These are phyloP conservation scores for Typhlichthys subterraneus DNA, from an alignment of 2,797 vertebrate species.

Conservation along the genomic window DNA sequence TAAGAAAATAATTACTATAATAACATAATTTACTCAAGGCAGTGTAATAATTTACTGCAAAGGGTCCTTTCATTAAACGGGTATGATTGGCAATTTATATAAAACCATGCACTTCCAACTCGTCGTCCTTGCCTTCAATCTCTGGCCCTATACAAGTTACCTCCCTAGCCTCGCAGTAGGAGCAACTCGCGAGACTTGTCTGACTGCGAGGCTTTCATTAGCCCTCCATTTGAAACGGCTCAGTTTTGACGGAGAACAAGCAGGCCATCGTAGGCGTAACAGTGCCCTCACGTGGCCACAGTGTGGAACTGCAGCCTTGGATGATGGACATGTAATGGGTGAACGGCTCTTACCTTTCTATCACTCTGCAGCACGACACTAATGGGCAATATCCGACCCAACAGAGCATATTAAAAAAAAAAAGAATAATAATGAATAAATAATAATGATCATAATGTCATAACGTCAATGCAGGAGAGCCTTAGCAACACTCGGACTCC, in stretches of 20 bases:
- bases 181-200: too few relatives aligned
- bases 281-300: conserved; percentile 72
- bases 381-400: conserved; percentile 34
- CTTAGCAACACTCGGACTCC: conserved; percentile 34
- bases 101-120: too few relatives aligned
- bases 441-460: conserved; percentile 17
- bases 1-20: background rate
- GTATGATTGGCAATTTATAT: too few relatives aligned
- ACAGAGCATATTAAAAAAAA: conserved; percentile 33
- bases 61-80: background rate
- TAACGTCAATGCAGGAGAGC: conserved; percentile 27
- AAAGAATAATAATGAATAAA: conserved; percentile 17
- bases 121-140: too few relatives aligned
- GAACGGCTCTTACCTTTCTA: conserved; percentile 27
- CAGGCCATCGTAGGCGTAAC: conserved; percentile 44
- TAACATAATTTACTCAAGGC: background rate
- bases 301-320: conserved; percentile 43
- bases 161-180: conserved; percentile 12
- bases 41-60: background rate
- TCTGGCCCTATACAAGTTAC: background rate
- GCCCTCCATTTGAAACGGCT: conserved; percentile 52
- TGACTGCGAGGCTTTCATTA: background rate
- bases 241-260: conserved; percentile 11
- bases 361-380: conserved; percentile 35
- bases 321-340: background rate